These are phyloP conservation scores for Muricea muricata DNA, from an alignment of 92 coral and sea anemone genomes.

Conservation along the genomic window DNA sequence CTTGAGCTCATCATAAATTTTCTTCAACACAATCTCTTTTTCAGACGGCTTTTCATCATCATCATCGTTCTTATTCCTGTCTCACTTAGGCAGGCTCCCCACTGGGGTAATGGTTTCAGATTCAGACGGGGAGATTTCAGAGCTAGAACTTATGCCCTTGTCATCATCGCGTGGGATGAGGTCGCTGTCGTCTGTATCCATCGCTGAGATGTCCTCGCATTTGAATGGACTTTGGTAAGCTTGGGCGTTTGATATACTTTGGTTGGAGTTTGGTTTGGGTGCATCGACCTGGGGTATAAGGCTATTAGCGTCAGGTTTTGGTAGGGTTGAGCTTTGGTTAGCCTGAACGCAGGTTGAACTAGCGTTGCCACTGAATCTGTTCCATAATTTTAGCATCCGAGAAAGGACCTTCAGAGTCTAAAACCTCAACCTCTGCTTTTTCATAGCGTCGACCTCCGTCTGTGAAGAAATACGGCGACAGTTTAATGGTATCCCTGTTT, in stretches of 20 bases:
- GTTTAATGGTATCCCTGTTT: not conserved
- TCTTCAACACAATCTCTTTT: not conserved
- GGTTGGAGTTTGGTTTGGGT: too few species aligned
- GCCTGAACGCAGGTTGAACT: not conserved
- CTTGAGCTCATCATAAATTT: not conserved
- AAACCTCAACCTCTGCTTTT: conserved; percentile 4
- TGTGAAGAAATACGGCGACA: conserved; percentile 39
- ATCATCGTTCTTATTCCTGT: not conserved
- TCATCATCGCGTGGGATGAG: too few species aligned
- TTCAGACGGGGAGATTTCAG: too few species aligned
- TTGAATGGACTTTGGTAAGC: too few species aligned
- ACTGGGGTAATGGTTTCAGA: not conserved
- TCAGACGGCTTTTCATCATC: not conserved
- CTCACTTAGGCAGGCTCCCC: not conserved
- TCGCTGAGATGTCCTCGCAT: too few species aligned
- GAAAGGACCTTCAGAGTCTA: conserved; percentile 13
- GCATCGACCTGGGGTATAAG: too few species aligned
- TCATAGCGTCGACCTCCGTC: not conserved
- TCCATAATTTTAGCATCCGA: not conserved
- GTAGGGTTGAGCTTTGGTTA: not conserved
- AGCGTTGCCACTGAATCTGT: too few species aligned
- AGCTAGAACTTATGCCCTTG: too few species aligned
- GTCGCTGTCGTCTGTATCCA: too few species aligned
- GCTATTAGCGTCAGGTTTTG: not conserved
- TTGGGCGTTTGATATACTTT: too few species aligned